These are phyloP conservation scores for Pseudoips prasinana DNA, from an alignment of 2,888 invertebrate species.

Conservation along the genomic window DNA sequence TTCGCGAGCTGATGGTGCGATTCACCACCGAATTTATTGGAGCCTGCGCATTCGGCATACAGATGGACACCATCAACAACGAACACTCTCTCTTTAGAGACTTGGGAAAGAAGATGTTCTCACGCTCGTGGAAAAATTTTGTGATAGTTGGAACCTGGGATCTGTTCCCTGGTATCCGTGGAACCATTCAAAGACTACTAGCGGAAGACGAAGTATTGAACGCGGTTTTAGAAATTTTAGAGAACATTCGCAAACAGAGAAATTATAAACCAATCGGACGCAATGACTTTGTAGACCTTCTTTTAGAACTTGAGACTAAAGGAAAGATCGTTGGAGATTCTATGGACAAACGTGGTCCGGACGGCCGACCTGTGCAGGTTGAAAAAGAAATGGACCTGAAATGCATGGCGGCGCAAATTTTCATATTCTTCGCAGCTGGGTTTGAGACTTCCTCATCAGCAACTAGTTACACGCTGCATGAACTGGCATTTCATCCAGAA, in stretches of 20 bases:
- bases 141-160: conserved; percentile 38
- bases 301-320: conserved; percentile 46
- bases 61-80: conserved; percentile 49
- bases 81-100: conserved; percentile 48
- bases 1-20: conserved; percentile 53
- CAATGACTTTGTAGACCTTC: conserved; percentile 55
- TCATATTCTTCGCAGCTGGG: conserved; percentile 67
- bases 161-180: conserved; percentile 44
- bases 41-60: conserved; percentile 58
- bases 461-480: conserved; percentile 57
- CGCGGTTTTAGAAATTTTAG: conserved; percentile 35
- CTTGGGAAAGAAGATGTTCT: conserved; percentile 43
- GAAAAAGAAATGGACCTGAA: conserved; percentile 48
- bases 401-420: conserved; percentile 53
- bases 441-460: conserved; percentile 71
- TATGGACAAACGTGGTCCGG: conserved; percentile 41
- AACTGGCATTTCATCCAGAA: conserved; percentile 61
- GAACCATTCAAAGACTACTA: conserved; percentile 18
- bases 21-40: conserved; percentile 60
- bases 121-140: conserved; percentile 25
- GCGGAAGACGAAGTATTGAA: conserved; percentile 25
- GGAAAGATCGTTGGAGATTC: conserved; percentile 56
- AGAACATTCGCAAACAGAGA: conserved; percentile 46
- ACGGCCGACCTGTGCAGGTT: conserved; percentile 46
- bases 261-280: conserved; percentile 51